These are phyloP conservation scores for Neoaliturus tenellus DNA, from an alignment of 2,888 invertebrate species.

Conservation along the genomic window DNA sequence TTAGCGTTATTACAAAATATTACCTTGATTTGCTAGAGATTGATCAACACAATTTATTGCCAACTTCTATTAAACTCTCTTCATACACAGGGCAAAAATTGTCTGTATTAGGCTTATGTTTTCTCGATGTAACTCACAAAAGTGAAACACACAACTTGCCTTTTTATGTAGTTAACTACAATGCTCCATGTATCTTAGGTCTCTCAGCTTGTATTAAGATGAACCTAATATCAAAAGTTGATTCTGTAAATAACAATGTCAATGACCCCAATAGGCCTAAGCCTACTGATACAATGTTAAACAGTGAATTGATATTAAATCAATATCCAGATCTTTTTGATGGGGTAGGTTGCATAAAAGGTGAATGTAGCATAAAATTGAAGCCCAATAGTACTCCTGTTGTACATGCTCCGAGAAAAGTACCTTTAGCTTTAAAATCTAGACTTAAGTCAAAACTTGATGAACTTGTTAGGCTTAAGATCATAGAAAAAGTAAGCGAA, in stretches of 20 bases:
- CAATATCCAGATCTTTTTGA: not conserved
- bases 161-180: not conserved
- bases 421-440: conserved; percentile 20
- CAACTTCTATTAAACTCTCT: not conserved
- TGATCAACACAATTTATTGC: not conserved
- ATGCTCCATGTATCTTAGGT: not conserved
- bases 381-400: not conserved
- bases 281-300: not conserved
- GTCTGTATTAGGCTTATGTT: not conserved
- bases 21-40: not conserved
- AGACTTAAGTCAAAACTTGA: conserved; percentile 13
- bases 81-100: not conserved
- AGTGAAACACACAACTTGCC: not conserved
- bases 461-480: conserved; percentile 20
- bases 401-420: conserved; percentile 19
- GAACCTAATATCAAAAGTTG: not conserved
- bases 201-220: not conserved
- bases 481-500: not conserved
- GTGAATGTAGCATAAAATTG: not conserved
- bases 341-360: not conserved
- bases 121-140: not conserved
- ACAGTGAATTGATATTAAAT: not conserved
- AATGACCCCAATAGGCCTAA: not conserved
- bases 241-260: not conserved
- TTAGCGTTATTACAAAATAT: not conserved